phyloP scores from a whole-genome alignment of 2,113 vertebrate genomes.

The Carassius gibelio region DNA sequence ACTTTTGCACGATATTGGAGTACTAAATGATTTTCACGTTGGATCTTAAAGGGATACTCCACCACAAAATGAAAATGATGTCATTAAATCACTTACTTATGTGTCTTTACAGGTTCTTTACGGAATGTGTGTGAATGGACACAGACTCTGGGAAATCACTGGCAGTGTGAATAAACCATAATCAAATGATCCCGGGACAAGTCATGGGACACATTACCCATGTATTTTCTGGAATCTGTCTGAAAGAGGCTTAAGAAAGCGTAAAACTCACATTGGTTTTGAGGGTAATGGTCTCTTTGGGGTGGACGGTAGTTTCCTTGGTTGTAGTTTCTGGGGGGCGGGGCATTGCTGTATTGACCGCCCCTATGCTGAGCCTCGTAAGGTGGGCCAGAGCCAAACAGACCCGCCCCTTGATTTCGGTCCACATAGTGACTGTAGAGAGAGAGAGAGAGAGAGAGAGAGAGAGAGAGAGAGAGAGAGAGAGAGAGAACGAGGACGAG shows the following conservation, averaged over 20 bases:
- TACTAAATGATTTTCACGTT: neutral
- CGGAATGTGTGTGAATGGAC: too few species aligned
- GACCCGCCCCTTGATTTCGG: constrained; percentile 74
- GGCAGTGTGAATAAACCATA: too few species aligned
- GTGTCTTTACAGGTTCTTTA: too few species aligned
- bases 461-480: too few species aligned
- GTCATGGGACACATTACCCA: too few species aligned
- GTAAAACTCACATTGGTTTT: constrained; percentile 65
- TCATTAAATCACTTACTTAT: too few species aligned
- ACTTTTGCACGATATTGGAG: neutral
- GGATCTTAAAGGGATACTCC: neutral
- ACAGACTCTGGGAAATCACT: too few species aligned
- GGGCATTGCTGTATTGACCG: constrained; percentile 82
- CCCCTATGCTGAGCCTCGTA: constrained; percentile 69
- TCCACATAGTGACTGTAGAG: constrained; percentile 80
- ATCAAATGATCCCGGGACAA: too few species aligned
- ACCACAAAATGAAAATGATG: too few species aligned
- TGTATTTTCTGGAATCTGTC: too few species aligned
- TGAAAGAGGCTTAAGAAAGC: neutral
- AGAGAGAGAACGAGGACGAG: too few species aligned
- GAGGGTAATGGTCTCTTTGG: constrained; percentile 55
- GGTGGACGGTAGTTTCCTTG: constrained; percentile 69
- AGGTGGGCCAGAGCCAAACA: constrained; percentile 81
- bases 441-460: neutral
- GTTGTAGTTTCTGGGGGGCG: constrained; percentile 79